These are phyloP conservation scores for Odontamblyopus rebecca DNA, from an alignment of 2,797 vertebrate genomes.

Conservation along the genomic window DNA sequence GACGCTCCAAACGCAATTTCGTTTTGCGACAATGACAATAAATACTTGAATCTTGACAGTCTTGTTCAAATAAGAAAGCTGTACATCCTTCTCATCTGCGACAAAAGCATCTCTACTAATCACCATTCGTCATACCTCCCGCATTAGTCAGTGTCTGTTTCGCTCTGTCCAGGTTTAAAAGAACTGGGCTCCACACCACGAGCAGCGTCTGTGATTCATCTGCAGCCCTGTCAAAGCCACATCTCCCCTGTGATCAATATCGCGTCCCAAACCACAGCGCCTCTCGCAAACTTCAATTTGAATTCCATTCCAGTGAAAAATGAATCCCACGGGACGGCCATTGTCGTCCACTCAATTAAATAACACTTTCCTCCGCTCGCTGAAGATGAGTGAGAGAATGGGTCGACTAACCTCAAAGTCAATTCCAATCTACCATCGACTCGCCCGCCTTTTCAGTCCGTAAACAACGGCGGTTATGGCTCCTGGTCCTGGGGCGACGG, in stretches of 20 bases:
- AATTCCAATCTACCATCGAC: constrained; percentile 47
- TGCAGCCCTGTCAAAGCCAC: neutral
- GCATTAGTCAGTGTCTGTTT: neutral
- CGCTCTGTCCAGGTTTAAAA: neutral
- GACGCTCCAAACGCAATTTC: no score
- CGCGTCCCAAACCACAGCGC: constrained; percentile 15
- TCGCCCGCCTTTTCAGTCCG: constrained; percentile 40
- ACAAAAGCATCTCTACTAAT: no score
- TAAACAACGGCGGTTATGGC: constrained; percentile 54
- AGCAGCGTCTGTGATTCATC: neutral
- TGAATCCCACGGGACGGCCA: constrained; percentile 29
- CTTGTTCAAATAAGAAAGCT: no score
- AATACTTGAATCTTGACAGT: no score
- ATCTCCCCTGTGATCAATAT: constrained; percentile 35
- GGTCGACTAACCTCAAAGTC: constrained; percentile 43
- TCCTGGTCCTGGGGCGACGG: constrained; percentile 39
- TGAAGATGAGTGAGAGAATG: constrained; percentile 38
- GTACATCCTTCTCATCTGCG: no score
- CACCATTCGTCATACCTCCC: neutral
- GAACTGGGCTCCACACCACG: neutral
- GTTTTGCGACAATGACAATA: no score
- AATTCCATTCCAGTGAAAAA: constrained; percentile 39
- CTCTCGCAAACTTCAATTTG: constrained; percentile 36
- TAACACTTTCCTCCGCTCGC: constrained; percentile 30
- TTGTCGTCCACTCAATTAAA: constrained; percentile 46